Evolutionary conservation across 2,888 invertebrate species (phyloP).

Genomic region (Drosophila monieri): DNA sequence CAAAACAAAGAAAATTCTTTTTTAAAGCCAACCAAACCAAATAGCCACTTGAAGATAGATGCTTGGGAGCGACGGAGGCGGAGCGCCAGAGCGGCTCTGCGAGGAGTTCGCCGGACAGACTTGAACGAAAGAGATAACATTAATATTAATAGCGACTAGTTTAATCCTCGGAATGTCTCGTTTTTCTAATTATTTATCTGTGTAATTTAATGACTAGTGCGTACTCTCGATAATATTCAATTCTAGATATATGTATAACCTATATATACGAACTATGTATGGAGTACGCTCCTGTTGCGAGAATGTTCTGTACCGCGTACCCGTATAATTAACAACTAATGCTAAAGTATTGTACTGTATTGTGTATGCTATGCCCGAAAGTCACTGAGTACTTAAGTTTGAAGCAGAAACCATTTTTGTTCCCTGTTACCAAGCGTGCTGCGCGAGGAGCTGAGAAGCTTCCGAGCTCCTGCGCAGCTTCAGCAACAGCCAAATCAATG

Average conservation of each 20-base stretch:
- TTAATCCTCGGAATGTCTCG: slow-evolving; percentile 30
- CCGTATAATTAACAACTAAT: slow-evolving; percentile 36
- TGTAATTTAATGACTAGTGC: slow-evolving; percentile 66
- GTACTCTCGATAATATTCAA: slow-evolving; percentile 51
- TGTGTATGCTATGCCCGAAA: slow-evolving; percentile 45
- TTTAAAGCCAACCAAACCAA: slow-evolving; percentile 37
- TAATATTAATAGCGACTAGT: slow-evolving; percentile 33
- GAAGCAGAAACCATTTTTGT: slow-evolving; percentile 27
- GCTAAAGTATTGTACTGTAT: slow-evolving; percentile 59
- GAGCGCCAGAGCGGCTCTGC: too few species aligned
- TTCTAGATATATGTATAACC: slow-evolving; percentile 40
- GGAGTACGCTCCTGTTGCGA: slow-evolving; percentile 12
- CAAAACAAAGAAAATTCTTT: slow-evolving; percentile 21
- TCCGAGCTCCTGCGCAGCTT: too few species aligned
- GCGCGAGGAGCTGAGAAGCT: too few species aligned
- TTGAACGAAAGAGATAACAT: slow-evolving; percentile 41
- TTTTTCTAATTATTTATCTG: slow-evolving; percentile 48
- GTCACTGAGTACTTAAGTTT: slow-evolving; percentile 54
- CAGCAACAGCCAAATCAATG: slow-evolving; percentile 31
- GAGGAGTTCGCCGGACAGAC: slow-evolving; percentile 68
- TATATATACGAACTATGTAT: slow-evolving; percentile 6
- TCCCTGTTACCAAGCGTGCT: slow-evolving; percentile 21
- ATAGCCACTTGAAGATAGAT: slow-evolving; percentile 42
- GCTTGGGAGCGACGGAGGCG: slow-evolving; percentile 9
- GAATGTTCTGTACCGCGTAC: slow-evolving; percentile 22